These are phyloP conservation scores for Ceratina calcarata DNA, from an alignment of 1,140 invertebrate species.

Conservation along the genomic window DNA sequence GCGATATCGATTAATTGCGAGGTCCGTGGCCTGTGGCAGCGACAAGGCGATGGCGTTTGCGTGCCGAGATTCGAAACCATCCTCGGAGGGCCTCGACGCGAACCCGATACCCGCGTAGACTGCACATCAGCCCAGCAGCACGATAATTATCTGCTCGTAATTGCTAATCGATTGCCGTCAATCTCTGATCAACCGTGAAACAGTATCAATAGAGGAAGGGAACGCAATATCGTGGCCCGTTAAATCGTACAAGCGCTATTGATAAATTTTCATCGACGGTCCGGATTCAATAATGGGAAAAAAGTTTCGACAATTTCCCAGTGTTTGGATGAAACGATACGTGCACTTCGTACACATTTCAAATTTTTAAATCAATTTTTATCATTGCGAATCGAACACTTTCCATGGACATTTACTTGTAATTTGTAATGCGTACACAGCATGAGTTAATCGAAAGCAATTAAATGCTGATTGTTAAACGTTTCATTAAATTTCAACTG, in stretches of 20 bases:
- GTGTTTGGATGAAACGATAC: background rate
- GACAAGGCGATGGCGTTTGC: slow-evolving; percentile 11
- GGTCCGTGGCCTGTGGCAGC: too few species aligned
- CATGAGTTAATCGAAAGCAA: too few species aligned
- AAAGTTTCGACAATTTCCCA: too few species aligned
- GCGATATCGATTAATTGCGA: slow-evolving; percentile 36
- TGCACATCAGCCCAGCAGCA: slow-evolving; percentile 3
- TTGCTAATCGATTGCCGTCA: slow-evolving; percentile 68
- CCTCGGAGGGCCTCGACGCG: slow-evolving; percentile 25
- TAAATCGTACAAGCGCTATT: slow-evolving; percentile 48
- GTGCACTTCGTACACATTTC: background rate
- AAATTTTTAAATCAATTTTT: too few species aligned
- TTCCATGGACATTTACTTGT: too few species aligned
- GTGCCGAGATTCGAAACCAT: slow-evolving; percentile 30
- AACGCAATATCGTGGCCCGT: slow-evolving; percentile 34
- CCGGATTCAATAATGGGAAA: background rate
- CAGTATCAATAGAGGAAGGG: slow-evolving; percentile 64
- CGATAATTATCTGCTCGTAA: slow-evolving; percentile 68
- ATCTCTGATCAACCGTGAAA: slow-evolving; percentile 65
- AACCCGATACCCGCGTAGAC: slow-evolving; percentile 40
- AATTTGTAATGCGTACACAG: too few species aligned
- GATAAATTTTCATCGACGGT: slow-evolving; percentile 56
- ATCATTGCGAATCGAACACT: too few species aligned
- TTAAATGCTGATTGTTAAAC: too few species aligned
- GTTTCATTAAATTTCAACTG: too few species aligned